A percentile compares a stretch with the other conserved stretches of the same genome.
phyloP scores from a whole-genome alignment of 2,113 vertebrate species.

The Macroglossus sobrinus region DNA sequence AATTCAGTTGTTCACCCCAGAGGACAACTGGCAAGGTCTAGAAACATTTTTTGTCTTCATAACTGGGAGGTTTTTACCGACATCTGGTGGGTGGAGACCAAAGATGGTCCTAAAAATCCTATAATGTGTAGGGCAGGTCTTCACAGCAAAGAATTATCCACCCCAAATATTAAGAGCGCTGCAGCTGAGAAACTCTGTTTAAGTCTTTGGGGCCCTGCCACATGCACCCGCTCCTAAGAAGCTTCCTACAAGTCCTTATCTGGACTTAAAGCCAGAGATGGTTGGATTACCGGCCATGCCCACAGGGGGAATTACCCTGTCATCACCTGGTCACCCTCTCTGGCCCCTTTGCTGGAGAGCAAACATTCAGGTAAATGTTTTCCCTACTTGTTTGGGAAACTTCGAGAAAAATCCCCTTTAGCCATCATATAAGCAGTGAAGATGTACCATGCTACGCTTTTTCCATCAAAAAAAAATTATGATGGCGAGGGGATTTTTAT shows the following conservation, averaged over 20 bases:
- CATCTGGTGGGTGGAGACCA: background rate
- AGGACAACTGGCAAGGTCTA: background rate
- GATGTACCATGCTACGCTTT: constrained; percentile 40
- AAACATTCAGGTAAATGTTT: constrained; percentile 63
- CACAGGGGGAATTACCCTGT: constrained; percentile 36
- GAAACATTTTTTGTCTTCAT: background rate
- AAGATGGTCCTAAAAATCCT: background rate
- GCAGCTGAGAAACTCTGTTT: background rate
- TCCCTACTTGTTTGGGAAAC: constrained; percentile 71
- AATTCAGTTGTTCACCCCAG: background rate
- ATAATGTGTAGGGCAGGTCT: background rate
- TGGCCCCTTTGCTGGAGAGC: constrained; percentile 1
- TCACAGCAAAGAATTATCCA: background rate
- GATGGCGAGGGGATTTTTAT: constrained; percentile 72
- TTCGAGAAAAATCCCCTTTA: constrained; percentile 72
- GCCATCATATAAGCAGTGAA: constrained; percentile 52
- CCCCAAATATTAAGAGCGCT: background rate
- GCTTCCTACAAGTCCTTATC: background rate
- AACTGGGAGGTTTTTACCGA: background rate
- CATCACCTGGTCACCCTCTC: constrained; percentile 60
- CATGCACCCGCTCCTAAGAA: background rate
- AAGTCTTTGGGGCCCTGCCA: background rate
- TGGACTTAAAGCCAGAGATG: background rate
- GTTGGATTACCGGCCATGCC: background rate
- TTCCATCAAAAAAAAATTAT: constrained; percentile 60